A percentile compares a stretch with the other conserved stretches of the same genome.
Conservation (phyloP, 2,888 invertebrate genomes). For the Notodonta ziczac region DNA sequence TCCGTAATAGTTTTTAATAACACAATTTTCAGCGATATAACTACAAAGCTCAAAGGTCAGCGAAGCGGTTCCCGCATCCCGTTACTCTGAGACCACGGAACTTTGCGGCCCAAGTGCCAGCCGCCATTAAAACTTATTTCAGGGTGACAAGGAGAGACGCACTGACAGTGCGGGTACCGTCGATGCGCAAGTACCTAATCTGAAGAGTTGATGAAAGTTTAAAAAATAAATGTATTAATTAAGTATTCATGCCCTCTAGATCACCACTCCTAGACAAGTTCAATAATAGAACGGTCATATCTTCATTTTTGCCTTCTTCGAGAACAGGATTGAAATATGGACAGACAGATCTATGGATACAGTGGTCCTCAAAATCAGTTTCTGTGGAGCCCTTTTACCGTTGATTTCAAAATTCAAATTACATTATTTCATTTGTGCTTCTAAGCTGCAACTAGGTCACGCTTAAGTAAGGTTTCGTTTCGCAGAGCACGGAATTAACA, state of each 20-base stretch:
- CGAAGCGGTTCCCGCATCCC: constrained; percentile 47
- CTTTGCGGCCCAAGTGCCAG: constrained; percentile 52
- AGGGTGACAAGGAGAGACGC: constrained; percentile 28
- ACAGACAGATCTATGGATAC: too few relatives aligned
- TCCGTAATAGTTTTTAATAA: constrained; percentile 21
- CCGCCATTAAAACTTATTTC: constrained; percentile 66
- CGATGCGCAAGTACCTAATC: too few relatives aligned
- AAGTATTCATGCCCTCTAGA: too few relatives aligned
- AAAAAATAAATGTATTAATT: too few relatives aligned
- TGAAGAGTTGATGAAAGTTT: too few relatives aligned
- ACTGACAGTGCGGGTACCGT: constrained; percentile 28
- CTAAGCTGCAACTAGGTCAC: constrained; percentile 12
- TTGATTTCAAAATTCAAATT: too few relatives aligned
- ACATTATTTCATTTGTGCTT: neutral
- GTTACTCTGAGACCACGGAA: constrained; percentile 46
- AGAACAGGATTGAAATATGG: too few relatives aligned
- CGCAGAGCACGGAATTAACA: constrained; percentile 22
- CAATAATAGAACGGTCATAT: too few relatives aligned
- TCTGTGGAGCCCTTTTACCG: too few relatives aligned
- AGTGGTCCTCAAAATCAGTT: too few relatives aligned
- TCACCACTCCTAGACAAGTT: too few relatives aligned
- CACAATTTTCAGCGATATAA: constrained; percentile 35
- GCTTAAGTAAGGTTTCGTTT: constrained; percentile 14
- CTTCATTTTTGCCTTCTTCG: too few relatives aligned
- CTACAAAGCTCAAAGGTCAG: constrained; percentile 17